Evolutionary conservation across 2,113 vertebrate genomes (phyloP).

Genomic region (Antennarius striatus): DNA sequence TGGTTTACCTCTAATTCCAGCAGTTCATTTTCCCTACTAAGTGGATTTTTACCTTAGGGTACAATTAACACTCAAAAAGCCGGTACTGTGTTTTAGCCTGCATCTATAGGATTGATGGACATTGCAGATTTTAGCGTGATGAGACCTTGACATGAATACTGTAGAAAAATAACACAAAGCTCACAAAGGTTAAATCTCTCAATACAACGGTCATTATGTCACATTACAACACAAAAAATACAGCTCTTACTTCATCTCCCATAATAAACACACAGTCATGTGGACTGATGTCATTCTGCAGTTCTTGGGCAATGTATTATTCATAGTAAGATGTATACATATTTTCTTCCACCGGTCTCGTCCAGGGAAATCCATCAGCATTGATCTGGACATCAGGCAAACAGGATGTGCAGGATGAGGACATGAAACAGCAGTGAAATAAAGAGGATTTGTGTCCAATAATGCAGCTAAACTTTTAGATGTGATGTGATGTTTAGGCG

Average conservation of each 20-base stretch:
- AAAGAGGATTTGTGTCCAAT: conserved; percentile 46
- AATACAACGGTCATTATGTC: not conserved
- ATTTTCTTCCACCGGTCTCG: conserved; percentile 33
- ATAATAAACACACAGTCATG: not conserved
- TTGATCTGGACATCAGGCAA: conserved; percentile 56
- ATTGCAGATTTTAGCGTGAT: not conserved
- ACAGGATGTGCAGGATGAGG: conserved; percentile 49
- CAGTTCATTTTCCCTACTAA: not conserved
- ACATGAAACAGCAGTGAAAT: conserved; percentile 7
- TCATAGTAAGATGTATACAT: conserved; percentile 46
- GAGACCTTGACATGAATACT: not conserved
- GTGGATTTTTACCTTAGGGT: not conserved
- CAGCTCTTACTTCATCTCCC: not conserved
- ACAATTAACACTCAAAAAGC: not conserved
- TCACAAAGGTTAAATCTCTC: not conserved
- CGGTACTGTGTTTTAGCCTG: not conserved
- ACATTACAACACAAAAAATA: not conserved
- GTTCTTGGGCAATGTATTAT: conserved; percentile 49
- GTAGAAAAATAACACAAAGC: conserved; percentile 3
- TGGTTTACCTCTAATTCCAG: not conserved
- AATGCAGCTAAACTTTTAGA: conserved; percentile 54
- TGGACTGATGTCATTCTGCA: conserved; percentile 43
- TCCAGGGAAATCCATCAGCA: conserved; percentile 65
- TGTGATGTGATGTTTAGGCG: conserved; percentile 3
- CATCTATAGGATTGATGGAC: not conserved